phyloP scores from a whole-genome alignment of 2,113 vertebrate species.

The Rattus norvegicus region DNA sequence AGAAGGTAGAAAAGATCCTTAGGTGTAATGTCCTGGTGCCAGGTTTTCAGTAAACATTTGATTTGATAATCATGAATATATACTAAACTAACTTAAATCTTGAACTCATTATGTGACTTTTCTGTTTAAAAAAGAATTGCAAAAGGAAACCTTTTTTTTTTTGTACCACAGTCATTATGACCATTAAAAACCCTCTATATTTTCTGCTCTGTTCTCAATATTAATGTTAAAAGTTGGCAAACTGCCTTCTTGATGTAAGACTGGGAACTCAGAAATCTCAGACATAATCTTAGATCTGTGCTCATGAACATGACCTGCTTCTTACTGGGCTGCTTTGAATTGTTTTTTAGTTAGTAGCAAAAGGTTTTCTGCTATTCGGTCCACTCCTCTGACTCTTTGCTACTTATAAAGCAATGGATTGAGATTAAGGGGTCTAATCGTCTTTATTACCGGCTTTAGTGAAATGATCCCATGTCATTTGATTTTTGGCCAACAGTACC shows the following conservation, averaged over 20 bases:
- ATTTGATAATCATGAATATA: neutral
- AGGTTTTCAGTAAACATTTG: constrained; percentile 38
- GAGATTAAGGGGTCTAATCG: neutral
- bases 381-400: neutral
- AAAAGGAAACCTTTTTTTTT: neutral
- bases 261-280: constrained; percentile 41
- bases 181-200: neutral
- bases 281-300: constrained; percentile 49
- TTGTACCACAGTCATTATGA: neutral
- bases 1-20: neutral
- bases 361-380: neutral
- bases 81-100: constrained; percentile 30
- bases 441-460: constrained; percentile 46
- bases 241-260: neutral
- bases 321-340: neutral
- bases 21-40: neutral
- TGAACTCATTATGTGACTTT: neutral
- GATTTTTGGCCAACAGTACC: neutral
- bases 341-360: neutral
- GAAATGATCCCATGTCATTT: constrained; percentile 16
- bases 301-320: constrained; percentile 1
- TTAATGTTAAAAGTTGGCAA: constrained; percentile 22
- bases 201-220: constrained; percentile 14
- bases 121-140: neutral
- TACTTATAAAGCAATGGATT: neutral